A percentile compares a stretch with the other conserved stretches of the same genome.
These are phyloP conservation scores for Isurus oxyrinchus DNA, from an alignment of 2,113 vertebrate species.

Conservation along the genomic window DNA sequence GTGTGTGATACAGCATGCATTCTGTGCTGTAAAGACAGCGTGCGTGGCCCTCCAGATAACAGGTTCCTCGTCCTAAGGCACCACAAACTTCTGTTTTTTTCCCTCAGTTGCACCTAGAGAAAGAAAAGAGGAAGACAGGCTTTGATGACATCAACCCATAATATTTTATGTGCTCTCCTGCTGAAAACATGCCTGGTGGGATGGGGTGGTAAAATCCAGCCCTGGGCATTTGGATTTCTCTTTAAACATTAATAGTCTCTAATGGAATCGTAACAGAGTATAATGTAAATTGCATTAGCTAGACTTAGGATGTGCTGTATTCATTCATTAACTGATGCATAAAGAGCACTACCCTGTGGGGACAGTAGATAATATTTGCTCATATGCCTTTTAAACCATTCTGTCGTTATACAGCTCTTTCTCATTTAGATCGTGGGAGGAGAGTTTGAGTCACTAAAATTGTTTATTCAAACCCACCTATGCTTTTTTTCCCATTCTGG, in stretches of 20 bases:
- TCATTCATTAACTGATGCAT: neutral
- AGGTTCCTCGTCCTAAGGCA: neutral
- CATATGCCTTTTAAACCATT: neutral
- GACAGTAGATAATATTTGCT: neutral
- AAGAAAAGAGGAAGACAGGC: neutral
- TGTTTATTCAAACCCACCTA: conserved; percentile 9
- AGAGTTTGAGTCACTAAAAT: neutral
- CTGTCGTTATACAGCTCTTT: neutral
- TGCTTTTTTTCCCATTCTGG: neutral
- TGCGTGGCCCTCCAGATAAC: neutral
- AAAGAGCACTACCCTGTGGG: no score
- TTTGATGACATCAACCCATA: neutral
- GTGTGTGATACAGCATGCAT: no score
- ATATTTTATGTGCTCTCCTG: no score
- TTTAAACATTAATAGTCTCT: no score
- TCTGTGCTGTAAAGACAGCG: neutral
- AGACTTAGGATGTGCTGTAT: neutral
- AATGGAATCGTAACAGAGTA: neutral
- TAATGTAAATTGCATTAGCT: neutral
- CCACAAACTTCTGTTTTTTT: neutral
- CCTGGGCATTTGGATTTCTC: no score
- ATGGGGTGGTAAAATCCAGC: no score
- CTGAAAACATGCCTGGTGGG: no score
- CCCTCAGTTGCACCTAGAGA: neutral
- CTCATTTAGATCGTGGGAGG: neutral